phyloP scores from a whole-genome alignment of 2,888 invertebrate genomes.

The Corythucha ciliata region DNA sequence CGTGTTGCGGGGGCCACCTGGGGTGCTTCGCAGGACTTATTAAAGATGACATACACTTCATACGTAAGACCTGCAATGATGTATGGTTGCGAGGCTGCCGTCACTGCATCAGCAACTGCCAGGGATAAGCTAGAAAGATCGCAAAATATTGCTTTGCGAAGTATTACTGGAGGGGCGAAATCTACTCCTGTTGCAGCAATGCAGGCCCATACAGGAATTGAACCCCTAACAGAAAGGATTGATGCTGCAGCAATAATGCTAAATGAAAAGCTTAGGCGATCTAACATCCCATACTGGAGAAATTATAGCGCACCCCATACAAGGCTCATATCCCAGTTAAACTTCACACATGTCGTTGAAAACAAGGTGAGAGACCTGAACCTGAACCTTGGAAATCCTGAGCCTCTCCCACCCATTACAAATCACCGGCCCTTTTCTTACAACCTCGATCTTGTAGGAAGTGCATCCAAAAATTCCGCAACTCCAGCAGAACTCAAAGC shows the following conservation, averaged over 20 bases:
- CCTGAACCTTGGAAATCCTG: background rate
- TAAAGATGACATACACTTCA: constrained; percentile 5
- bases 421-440: background rate
- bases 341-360: background rate
- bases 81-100: constrained; percentile 5
- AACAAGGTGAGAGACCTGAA: background rate
- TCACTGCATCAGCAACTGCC: no score
- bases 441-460: no score
- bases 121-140: no score
- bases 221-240: background rate
- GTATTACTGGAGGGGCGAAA: constrained; percentile 1
- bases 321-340: background rate
- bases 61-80: constrained; percentile 8
- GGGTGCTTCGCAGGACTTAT: constrained; percentile 1
- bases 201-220: constrained; percentile 1
- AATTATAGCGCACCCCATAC: background rate
- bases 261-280: background rate
- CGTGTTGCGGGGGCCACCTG: constrained; percentile 11
- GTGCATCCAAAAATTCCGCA: no score
- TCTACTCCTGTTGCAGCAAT: background rate
- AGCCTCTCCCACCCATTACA: background rate
- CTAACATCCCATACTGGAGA: no score
- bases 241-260: background rate
- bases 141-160: background rate
- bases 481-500: no score